phyloP scores from a whole-genome alignment of 2,113 vertebrate species.

The Eonycteris spelaea region DNA sequence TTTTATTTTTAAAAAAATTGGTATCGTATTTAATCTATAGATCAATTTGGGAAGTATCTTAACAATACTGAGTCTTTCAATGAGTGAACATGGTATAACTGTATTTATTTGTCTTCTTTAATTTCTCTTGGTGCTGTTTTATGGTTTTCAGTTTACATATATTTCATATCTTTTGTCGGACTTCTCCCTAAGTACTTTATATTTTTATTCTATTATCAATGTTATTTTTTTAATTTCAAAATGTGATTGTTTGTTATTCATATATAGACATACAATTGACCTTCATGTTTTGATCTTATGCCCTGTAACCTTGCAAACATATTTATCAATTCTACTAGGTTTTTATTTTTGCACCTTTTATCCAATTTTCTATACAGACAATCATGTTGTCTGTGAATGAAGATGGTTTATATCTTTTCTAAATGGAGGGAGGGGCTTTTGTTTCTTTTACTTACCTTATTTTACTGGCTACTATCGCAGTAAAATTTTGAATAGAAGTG shows the following conservation, averaged over 20 bases:
- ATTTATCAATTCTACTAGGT: neutral
- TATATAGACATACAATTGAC: accelerated
- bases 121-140: neutral
- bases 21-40: neutral
- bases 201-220: neutral
- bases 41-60: neutral
- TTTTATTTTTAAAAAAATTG: neutral
- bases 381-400: neutral
- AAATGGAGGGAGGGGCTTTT: neutral
- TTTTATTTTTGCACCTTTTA: neutral
- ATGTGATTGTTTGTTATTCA: neutral
- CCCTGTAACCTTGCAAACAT: neutral
- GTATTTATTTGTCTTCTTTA: neutral
- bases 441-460: neutral
- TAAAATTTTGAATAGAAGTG: accelerated
- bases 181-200: neutral
- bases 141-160: neutral
- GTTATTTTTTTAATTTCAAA: neutral
- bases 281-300: neutral
- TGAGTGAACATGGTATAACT: neutral
- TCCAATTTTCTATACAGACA: too few relatives aligned
- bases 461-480: neutral
- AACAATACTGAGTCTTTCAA: neutral
- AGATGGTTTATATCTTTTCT: neutral
- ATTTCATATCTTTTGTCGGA: neutral